phyloP scores from a whole-genome alignment of 1,140 invertebrate genomes.

The Muscidifurax raptorellus region DNA sequence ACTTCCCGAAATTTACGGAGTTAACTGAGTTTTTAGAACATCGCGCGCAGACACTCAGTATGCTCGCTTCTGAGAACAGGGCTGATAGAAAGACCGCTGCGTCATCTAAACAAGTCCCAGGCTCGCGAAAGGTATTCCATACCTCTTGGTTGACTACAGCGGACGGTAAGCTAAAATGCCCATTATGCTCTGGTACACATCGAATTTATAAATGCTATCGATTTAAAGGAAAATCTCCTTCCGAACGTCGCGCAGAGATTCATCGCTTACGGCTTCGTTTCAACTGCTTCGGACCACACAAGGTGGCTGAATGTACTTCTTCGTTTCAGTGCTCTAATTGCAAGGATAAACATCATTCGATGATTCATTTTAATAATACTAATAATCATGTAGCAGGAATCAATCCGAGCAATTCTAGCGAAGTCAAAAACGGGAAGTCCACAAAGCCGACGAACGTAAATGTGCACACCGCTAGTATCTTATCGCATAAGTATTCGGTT shows the following conservation, averaged over 20 bases:
- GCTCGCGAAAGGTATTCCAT: too few species aligned
- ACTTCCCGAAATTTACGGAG: not conserved
- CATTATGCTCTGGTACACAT: not conserved
- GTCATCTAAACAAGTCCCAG: too few species aligned
- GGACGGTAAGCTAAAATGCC: too few species aligned
- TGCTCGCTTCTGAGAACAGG: too few species aligned
- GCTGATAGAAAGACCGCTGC: too few species aligned
- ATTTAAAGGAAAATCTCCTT: not conserved
- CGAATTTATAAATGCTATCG: not conserved
- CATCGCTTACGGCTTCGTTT: not conserved
- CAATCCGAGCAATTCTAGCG: not conserved
- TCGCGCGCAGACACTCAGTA: not conserved
- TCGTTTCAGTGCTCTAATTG: not conserved
- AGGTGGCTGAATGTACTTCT: not conserved
- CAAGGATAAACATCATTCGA: not conserved
- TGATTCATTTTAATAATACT: not conserved
- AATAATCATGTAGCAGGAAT: not conserved
- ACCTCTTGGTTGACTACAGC: too few species aligned
- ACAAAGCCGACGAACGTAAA: not conserved
- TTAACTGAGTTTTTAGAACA: not conserved
- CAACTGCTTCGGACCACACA: not conserved
- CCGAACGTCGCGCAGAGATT: not conserved
- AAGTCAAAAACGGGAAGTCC: too few species aligned
- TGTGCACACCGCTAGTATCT: not conserved
- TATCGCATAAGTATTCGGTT: not conserved